phyloP scores from a whole-genome alignment of 2,888 invertebrate genomes.

The Luperina testacea region DNA sequence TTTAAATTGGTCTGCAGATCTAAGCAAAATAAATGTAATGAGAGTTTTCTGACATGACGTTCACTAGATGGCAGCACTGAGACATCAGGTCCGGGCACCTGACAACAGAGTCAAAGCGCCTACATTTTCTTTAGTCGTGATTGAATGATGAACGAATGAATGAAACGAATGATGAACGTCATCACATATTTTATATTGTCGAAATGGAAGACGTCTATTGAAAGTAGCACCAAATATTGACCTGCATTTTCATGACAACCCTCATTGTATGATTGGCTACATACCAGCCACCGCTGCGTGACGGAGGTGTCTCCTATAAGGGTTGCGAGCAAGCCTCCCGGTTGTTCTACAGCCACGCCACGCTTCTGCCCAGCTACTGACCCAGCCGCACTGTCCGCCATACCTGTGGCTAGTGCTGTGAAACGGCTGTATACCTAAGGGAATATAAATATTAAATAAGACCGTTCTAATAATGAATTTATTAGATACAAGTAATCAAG shows the following conservation, averaged over 20 bases:
- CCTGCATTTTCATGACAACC: not conserved
- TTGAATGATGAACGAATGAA: too few species aligned
- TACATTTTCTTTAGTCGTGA: too few species aligned
- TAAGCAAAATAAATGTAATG: too few species aligned
- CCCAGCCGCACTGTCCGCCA: constrained; percentile 98
- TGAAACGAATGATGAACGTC: too few species aligned
- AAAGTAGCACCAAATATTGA: not conserved
- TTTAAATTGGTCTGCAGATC: too few species aligned
- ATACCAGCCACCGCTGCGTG: constrained; percentile 99
- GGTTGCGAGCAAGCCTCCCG: constrained; percentile 96
- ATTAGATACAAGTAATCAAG: not conserved
- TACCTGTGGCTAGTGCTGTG: constrained; percentile 97
- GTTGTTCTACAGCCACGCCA: constrained; percentile 98
- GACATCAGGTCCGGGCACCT: too few species aligned
- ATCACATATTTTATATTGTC: too few species aligned
- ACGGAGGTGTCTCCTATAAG: constrained; percentile 99
- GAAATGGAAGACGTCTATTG: too few species aligned
- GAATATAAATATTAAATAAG: not conserved
- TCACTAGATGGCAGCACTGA: too few species aligned
- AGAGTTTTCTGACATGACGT: too few species aligned
- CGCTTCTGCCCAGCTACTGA: constrained; percentile 99
- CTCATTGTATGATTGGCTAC: constrained; percentile 60
- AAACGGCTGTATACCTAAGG: constrained; percentile 93
- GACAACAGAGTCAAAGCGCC: too few species aligned
- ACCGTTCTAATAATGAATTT: not conserved